A percentile compares a stretch with the other conserved stretches of the same genome.
Evolutionary conservation across 2,797 vertebrate species (phyloP).

Genomic region (Staurois parvus): DNA sequence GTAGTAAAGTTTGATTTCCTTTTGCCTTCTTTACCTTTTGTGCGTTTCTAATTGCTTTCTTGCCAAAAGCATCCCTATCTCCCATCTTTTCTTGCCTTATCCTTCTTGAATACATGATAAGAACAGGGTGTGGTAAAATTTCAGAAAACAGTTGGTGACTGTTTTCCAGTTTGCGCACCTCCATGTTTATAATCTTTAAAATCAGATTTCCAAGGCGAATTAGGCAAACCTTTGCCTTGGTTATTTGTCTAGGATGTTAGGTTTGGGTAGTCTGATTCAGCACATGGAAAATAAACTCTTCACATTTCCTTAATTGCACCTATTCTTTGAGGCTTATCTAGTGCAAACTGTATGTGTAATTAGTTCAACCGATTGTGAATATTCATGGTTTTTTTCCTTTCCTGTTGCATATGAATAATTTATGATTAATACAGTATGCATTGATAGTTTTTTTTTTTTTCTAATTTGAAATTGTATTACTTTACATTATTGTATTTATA

Average conservation of each 20-base stretch:
- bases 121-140: slow-evolving; percentile 15
- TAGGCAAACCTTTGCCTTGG: neutral
- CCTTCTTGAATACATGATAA: slow-evolving; percentile 29
- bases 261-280: neutral
- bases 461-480: too few species aligned
- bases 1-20: slow-evolving; percentile 29
- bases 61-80: neutral
- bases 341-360: neutral
- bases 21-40: slow-evolving; percentile 10
- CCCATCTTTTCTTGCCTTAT: slow-evolving; percentile 19
- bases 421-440: neutral
- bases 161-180: slow-evolving; percentile 17
- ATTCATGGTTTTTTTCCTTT: neutral
- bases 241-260: neutral
- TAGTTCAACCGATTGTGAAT: neutral
- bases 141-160: slow-evolving; percentile 5
- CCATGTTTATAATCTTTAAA: neutral
- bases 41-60: neutral
- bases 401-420: neutral
- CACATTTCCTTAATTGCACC: neutral
- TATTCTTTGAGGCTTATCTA: neutral
- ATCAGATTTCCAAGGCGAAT: slow-evolving; percentile 7
- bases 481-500: neutral
- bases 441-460: too few species aligned
- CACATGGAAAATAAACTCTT: neutral